Base-by-base conservation (phyloP, 2,113 vertebrate species). In the Zosterops japonicus region DNA sequence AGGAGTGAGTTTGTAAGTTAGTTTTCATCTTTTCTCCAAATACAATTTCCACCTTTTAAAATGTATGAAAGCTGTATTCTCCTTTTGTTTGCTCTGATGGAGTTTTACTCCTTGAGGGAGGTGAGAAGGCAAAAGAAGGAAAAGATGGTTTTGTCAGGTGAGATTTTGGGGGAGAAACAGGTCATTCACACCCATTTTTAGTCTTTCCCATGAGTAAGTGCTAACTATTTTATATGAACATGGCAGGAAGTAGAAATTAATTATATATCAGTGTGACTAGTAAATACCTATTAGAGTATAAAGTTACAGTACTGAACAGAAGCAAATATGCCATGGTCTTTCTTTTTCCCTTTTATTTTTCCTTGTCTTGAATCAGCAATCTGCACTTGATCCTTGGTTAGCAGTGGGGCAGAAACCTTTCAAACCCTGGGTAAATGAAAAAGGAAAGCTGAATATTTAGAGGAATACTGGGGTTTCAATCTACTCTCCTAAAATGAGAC, bases 21-120 rank as follows among this genome's bases (percentile, higher is more conserved):
- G 50, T 95, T 90, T 86, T 95, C 47, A 39, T 83, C 44, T 92
- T 92, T 68, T 90, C 35, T 81, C 65, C 42, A 86, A 82, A 78
- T 59, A 56, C 39, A 67, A 14, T 87, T 83, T 76, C 49, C 47
- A 44, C 35, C 39, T 87, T 83, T 79, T 39, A 57, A 61, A 63
- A 11, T 14, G 27, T 60, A 39, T 35, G 52, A 86, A 84, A 81
- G 19, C 47, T 72, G 19, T 59, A 4, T 61, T 93, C 11, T 89
- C 46, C 17, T 91, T 89, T 70, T 70, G 33, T 90, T 94, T 95
- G 57, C 24, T 55, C 35, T 77, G 69, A 21, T 71, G 50, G 75
- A 63, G 33, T 77, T 93, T 65, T 88, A 29, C 16, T 53, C 67
- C 33, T 31, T 59, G 9, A 74, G 59, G 19, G 50, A 87, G 49